Base-by-base conservation (phyloP, 2,888 invertebrate genomes). In the Cheilosia grossa region DNA sequence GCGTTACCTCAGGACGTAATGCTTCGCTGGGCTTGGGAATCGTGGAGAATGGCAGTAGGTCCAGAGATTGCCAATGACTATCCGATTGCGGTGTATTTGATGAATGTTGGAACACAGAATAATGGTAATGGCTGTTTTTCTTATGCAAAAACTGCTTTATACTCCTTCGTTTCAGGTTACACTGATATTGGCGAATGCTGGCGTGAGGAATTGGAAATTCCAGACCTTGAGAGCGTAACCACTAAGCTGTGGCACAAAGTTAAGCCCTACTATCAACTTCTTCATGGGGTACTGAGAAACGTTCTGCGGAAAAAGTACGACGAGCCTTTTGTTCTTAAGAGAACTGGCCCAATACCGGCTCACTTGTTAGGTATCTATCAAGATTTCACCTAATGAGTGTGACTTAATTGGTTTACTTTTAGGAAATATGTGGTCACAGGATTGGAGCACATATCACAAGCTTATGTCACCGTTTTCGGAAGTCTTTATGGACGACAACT, bases 401-500 rank as follows among this genome's bases (percentile, higher is more conserved):
- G 2, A 42, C 17, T 54, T 37, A 58, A 42, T 19, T 2, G 2
- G 15, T 15, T 59, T 59, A 13, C 21, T 89, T 27, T 7, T 87
- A 94, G 95, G 95, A 17, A 94, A 94, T 88, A 93, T 96, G 90
- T 96, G 96, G 96, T 93, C 94, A 0, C 95, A 96, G 89, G 93
- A 94, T 73, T 96, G 96, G 96, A 93, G 93, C 33, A 89, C 93
- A 0, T 89, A 95, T 10, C 89, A 93, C 0, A 93, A 94, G 82
- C 88, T 95, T 1, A 93, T 96, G 21, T 89, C 93, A 10, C 93
- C 95, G 4, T 88, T 89, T 13, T 87, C 89, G 4, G 89, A 91
- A 47, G 90, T 94, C 2, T 90, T 93, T 88, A 90, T 95, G 63
- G 93, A 94, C 64, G 89, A 92, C 7, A 92, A 93, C 58, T 93